phyloP scores from a whole-genome alignment of 2,113 vertebrate species.

The Cynocephalus volans region DNA sequence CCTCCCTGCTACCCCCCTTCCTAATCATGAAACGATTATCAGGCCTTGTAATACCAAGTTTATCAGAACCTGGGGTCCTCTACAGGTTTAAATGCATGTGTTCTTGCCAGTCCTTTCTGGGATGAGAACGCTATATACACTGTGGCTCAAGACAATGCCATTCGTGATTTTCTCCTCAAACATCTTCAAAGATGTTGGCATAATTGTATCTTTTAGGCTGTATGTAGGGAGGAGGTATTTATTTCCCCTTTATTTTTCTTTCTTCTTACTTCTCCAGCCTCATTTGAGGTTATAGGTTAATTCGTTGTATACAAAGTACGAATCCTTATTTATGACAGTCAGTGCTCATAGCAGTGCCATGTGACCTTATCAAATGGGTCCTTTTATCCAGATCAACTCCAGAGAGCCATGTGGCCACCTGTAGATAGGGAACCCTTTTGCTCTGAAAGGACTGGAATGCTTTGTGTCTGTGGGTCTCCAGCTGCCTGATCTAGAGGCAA shows the following conservation, averaged over 20 bases:
- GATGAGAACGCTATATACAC: background rate
- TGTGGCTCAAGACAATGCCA: background rate
- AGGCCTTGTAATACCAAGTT: background rate
- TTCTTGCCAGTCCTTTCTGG: background rate
- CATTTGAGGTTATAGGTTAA: background rate
- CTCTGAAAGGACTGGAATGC: background rate
- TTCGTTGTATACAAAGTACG: background rate
- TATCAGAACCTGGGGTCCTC: background rate
- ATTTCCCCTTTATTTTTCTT: background rate
- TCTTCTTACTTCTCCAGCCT: background rate
- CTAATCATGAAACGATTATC: background rate
- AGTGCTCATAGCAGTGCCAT: background rate
- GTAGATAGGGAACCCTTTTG: background rate
- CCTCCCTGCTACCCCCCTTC: background rate
- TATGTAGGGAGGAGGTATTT: background rate
- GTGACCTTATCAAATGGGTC: background rate
- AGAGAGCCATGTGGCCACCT: background rate
- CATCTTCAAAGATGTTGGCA: background rate
- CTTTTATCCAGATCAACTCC: background rate
- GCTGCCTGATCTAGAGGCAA: background rate
- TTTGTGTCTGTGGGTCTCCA: background rate
- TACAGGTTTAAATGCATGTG: background rate
- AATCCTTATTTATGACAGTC: background rate
- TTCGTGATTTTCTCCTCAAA: background rate
- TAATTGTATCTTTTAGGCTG: background rate